These are phyloP conservation scores for Macrosiphum euphorbiae DNA, from an alignment of 2,888 invertebrate species.

Conservation along the genomic window DNA sequence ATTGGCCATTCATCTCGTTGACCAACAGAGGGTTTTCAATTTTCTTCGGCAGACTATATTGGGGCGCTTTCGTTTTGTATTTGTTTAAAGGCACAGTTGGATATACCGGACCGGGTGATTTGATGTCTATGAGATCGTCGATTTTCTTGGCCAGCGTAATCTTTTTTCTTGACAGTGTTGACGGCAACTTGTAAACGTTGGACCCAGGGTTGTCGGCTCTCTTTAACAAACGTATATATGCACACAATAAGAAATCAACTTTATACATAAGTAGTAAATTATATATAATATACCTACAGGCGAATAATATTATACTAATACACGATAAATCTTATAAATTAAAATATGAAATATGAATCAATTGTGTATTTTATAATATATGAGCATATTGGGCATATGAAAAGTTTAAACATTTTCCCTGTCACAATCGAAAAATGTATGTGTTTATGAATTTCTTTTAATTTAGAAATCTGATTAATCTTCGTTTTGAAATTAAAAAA, in stretches of 20 bases:
- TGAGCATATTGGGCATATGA: background rate
- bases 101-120: constrained; percentile 19
- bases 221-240: background rate
- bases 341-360: background rate
- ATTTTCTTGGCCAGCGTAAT: constrained; percentile 10
- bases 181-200: constrained; percentile 47
- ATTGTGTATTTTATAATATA: background rate
- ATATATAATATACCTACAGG: background rate
- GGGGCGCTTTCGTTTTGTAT: no score
- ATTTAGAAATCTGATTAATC: no score
- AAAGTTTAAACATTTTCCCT: background rate
- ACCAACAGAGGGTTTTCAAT: no score
- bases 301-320: background rate
- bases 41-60: no score
- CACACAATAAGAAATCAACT: background rate
- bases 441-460: no score
- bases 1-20: no score
- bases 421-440: no score
- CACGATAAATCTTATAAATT: background rate
- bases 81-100: constrained; percentile 21
- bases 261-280: background rate
- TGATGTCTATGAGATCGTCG: background rate
- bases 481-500: no score
- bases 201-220: constrained; percentile 12
- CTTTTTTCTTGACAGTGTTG: background rate